A percentile compares a stretch with the other conserved stretches of the same genome.
Evolutionary conservation across 2,113 vertebrate genomes (phyloP).

Genomic region (Lepidothrix coronata): DNA sequence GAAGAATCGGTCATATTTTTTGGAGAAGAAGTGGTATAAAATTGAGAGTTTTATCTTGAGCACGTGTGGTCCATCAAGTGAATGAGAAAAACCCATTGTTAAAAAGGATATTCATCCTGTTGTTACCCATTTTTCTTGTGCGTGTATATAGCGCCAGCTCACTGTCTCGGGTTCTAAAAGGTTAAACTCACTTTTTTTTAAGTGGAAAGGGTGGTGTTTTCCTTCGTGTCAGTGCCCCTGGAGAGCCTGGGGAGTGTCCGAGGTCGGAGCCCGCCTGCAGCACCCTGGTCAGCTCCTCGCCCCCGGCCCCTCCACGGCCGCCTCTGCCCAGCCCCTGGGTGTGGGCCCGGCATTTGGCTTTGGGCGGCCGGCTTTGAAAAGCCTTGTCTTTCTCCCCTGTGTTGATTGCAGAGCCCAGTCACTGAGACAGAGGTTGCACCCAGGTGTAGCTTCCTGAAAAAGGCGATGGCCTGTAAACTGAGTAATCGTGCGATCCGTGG

Average conservation of each 20-base stretch:
- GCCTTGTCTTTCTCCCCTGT: neutral
- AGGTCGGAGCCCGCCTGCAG: neutral
- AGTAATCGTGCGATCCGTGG: accelerated
- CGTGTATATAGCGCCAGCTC: neutral
- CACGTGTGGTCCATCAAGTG: neutral
- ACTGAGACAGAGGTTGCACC: neutral
- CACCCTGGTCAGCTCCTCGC: conserved; percentile 17
- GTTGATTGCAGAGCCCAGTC: neutral
- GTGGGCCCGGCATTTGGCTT: accelerated
- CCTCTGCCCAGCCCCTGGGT: accelerated
- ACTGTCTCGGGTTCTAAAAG: accelerated
- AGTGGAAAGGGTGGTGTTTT: neutral
- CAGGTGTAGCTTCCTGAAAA: neutral
- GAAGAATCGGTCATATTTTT: neutral
- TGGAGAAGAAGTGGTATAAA: neutral
- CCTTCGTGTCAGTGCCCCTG: accelerated
- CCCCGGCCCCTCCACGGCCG: accelerated
- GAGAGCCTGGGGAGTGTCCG: neutral
- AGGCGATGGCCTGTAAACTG: accelerated
- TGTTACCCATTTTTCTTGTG: neutral
- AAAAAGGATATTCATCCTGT: neutral
- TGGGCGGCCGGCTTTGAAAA: accelerated
- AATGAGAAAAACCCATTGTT: neutral
- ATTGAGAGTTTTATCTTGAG: neutral
- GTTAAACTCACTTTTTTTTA: accelerated